Base-by-base conservation (phyloP, 2,888 invertebrate genomes). In the Yponomeuta sedellus region DNA sequence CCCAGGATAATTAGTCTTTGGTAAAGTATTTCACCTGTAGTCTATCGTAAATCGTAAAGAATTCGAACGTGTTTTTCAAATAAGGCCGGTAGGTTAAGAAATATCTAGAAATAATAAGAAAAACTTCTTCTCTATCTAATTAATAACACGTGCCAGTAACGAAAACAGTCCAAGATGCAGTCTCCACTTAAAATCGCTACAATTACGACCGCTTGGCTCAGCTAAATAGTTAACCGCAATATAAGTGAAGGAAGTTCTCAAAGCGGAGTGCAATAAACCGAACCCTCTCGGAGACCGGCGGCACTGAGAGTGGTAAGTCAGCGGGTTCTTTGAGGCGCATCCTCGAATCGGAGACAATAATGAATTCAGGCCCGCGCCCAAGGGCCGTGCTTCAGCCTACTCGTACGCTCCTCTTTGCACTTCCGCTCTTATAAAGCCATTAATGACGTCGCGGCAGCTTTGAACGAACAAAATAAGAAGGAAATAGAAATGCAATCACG, bases 301-400 rank as follows among this genome's bases (percentile, higher is more conserved):
- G 72, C 74, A 72, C 75, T 12, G 61, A 73, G 77, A 77, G 77
- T 75, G 75, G 76, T 39, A 80, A 82, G 82, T 88, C 87, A 87
- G 88, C 88, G 85, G 79, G 86, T 87, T 86, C 86, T 88, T 88
- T 88, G 85, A 87, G 81, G 82, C 83, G 81, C 85, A 82, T 83
- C 83, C 77, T 82, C 78, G 76, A 79, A 77, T 79, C 73, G 80
- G 80, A 81, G 84, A 86, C 85, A 86, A 86, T 87, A 87, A 88
- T 88, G 86, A 87, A 88, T 88, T 88, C 87, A 83, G 82, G 78
- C 80, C 71, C 70, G 70, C 70, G 69, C 69, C 67, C 68, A 66
- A 71, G 69, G 73, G 69, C 70, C 70, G 71, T 75, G 71, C 79
- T 84, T 75, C 74, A 84, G 80, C 76, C 79, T 83, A 75, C 85